Conservation (phyloP, 2,888 invertebrate species). For the Melipona beecheii region DNA sequence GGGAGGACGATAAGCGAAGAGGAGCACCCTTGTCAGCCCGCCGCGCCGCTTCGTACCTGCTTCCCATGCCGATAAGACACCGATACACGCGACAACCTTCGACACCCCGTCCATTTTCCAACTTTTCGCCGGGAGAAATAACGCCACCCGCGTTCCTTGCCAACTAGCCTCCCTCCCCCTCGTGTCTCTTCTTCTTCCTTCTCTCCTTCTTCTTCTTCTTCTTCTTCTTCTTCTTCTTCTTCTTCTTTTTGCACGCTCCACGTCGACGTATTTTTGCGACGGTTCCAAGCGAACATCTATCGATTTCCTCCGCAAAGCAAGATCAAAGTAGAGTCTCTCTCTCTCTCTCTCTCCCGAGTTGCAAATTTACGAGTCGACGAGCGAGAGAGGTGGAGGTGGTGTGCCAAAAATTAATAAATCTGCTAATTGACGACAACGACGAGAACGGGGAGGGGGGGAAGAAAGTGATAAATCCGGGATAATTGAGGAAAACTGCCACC, state of each 20-base stretch:
- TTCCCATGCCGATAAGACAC: constrained; percentile 61
- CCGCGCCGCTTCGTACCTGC: constrained; percentile 49
- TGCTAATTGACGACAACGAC: neutral
- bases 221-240: too few relatives aligned
- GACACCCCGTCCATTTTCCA: constrained; percentile 35
- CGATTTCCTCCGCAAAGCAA: too few relatives aligned
- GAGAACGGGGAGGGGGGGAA: too few relatives aligned
- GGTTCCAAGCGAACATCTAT: too few relatives aligned
- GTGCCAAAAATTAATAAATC: neutral
- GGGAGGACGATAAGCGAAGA: constrained; percentile 63
- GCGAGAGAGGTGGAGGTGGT: neutral
- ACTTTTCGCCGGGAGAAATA: constrained; percentile 16
- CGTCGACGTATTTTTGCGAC: too few relatives aligned
- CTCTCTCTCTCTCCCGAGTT: too few relatives aligned
- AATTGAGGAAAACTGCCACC: neutral
- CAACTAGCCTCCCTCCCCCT: too few relatives aligned
- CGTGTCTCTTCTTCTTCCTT: too few relatives aligned
- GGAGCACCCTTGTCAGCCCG: constrained; percentile 35
- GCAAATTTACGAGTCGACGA: neutral
- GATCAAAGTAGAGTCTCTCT: too few relatives aligned
- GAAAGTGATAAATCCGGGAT: neutral
- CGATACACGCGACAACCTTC: constrained; percentile 40
- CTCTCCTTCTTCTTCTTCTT: too few relatives aligned
- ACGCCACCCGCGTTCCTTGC: neutral
- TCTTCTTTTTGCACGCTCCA: too few relatives aligned